phyloP scores from a whole-genome alignment of 2,888 invertebrate genomes.

The Macaria notata region DNA sequence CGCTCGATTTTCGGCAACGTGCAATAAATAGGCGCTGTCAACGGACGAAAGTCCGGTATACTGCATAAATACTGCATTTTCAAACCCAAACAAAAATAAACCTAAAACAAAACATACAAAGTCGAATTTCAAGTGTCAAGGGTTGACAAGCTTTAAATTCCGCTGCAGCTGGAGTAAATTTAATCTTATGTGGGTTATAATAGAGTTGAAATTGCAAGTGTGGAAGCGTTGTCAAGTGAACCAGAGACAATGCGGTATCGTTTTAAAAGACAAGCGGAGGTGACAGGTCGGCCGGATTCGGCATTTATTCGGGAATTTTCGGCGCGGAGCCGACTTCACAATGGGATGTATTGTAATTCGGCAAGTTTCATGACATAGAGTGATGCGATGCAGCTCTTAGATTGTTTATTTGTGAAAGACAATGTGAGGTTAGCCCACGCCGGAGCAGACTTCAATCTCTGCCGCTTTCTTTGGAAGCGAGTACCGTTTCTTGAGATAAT shows the following conservation, averaged over 20 bases:
- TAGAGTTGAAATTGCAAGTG: constrained; percentile 14
- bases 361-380: constrained; percentile 53
- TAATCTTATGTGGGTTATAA: background rate
- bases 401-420: constrained; percentile 23
- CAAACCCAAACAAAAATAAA: constrained; percentile 28
- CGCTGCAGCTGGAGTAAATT: constrained; percentile 2
- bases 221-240: constrained; percentile 13
- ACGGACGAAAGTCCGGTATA: constrained; percentile 65
- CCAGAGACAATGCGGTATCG: constrained; percentile 69
- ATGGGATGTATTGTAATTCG: constrained; percentile 56
- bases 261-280: constrained; percentile 72
- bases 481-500: too few relatives aligned
- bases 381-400: constrained; percentile 58
- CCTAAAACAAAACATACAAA: constrained; percentile 18
- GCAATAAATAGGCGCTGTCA: constrained; percentile 68
- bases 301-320: constrained; percentile 71
- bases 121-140: constrained; percentile 33
- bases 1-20: constrained; percentile 57
- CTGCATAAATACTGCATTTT: constrained; percentile 59
- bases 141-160: constrained; percentile 3
- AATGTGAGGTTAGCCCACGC: constrained; percentile 1
- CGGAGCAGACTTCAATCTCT: constrained; percentile 1
- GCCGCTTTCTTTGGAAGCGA: constrained; percentile 1
- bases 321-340: constrained; percentile 61
- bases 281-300: constrained; percentile 67